Conservation (phyloP, 1,140 invertebrate species). For the Halesus radiatus region DNA sequence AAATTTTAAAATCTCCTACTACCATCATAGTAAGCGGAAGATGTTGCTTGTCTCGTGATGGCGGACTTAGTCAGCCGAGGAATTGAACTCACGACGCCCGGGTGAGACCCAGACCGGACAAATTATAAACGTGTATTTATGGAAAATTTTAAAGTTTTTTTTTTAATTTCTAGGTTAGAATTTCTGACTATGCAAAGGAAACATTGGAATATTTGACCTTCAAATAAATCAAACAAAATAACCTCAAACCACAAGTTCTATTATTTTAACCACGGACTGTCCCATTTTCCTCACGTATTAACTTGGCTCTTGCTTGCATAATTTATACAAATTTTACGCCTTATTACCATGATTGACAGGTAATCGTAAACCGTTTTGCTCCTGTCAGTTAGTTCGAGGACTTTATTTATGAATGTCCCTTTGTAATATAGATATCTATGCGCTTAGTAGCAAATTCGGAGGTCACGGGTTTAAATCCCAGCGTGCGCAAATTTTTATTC, state of each 20-base stretch:
- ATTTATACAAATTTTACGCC: background rate
- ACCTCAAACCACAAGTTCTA: background rate
- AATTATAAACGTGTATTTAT: background rate
- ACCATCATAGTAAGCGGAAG: too few species aligned
- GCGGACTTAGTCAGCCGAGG: too few species aligned
- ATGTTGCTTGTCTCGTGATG: too few species aligned
- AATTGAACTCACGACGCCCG: too few species aligned
- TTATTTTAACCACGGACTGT: background rate
- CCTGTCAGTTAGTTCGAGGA: background rate
- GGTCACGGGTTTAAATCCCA: background rate
- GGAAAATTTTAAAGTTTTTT: background rate
- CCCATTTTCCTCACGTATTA: background rate
- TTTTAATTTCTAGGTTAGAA: background rate
- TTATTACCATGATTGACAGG: constrained; percentile 10
- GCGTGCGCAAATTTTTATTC: too few species aligned
- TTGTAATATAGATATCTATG: background rate
- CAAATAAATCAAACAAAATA: background rate
- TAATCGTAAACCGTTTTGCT: background rate
- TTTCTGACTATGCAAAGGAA: background rate
- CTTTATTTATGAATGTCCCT: background rate
- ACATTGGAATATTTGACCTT: background rate
- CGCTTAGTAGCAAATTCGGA: background rate
- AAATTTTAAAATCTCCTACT: too few species aligned
- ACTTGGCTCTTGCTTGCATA: background rate
- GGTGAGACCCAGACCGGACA: too few species aligned